Conservation (phyloP, 2,797 vertebrate species). For the Spinus pinus region DNA sequence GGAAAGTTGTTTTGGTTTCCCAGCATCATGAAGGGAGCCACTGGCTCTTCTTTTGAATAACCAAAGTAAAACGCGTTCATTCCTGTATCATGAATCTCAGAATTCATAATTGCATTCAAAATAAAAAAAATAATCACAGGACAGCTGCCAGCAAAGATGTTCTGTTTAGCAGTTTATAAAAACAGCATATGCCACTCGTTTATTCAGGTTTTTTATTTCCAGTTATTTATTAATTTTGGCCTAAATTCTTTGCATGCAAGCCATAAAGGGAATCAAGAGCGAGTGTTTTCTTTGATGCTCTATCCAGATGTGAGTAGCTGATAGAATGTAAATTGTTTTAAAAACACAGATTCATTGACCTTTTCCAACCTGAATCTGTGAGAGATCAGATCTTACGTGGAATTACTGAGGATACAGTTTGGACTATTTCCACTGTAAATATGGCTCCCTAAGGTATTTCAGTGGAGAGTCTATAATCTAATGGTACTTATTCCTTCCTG, state of each 20-base stretch:
- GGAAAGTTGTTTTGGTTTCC: background rate
- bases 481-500: background rate
- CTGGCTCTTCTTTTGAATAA: background rate
- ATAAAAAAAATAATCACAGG: background rate
- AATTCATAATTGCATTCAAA: background rate
- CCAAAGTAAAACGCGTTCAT: background rate
- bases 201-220: background rate
- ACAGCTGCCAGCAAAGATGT: background rate
- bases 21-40: background rate
- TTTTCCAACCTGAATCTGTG: background rate
- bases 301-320: background rate
- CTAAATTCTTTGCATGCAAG: background rate
- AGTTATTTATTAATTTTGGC: conserved; percentile 6
- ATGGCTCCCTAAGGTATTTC: background rate
- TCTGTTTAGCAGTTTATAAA: background rate
- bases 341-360: background rate
- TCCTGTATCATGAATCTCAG: background rate
- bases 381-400: background rate
- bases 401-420: background rate
- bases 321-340: background rate
- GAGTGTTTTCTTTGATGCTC: background rate
- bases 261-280: background rate
- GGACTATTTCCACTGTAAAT: background rate
- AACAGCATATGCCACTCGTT: background rate
- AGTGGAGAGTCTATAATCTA: background rate